phyloP scores from a whole-genome alignment of 2,888 invertebrate species.

The Nowickia ferox region DNA sequence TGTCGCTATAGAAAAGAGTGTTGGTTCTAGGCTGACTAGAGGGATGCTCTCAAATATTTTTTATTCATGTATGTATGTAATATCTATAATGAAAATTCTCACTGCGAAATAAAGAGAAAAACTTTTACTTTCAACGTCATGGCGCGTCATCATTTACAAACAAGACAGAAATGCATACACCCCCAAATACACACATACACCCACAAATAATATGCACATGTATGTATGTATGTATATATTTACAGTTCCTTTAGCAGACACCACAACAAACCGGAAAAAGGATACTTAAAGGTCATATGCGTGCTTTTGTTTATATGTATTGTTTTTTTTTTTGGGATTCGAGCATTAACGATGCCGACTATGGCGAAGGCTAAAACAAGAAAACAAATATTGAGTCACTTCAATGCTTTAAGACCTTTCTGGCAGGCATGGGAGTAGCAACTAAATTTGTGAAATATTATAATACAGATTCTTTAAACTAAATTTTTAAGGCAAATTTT shows the following conservation, averaged over 20 bases:
- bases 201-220: not conserved
- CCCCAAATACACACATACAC: not conserved
- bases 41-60: too few species aligned
- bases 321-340: not conserved
- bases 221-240: not conserved
- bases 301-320: not conserved
- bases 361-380: not conserved
- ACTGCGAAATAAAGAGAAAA: not conserved
- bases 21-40: too few species aligned
- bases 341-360: constrained; percentile 1
- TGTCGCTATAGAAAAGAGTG: too few species aligned
- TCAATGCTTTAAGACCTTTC: not conserved
- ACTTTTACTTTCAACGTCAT: not conserved
- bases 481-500: too few species aligned
- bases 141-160: not conserved
- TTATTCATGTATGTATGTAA: too few species aligned
- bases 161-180: not conserved
- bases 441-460: not conserved
- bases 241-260: not conserved
- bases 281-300: constrained; percentile 58
- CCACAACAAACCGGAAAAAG: constrained; percentile 48
- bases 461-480: too few species aligned
- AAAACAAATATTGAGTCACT: not conserved
- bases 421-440: constrained; percentile 5
- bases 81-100: not conserved